Base-by-base conservation (phyloP, 2,797 vertebrate genomes). In the Danio choprae region DNA sequence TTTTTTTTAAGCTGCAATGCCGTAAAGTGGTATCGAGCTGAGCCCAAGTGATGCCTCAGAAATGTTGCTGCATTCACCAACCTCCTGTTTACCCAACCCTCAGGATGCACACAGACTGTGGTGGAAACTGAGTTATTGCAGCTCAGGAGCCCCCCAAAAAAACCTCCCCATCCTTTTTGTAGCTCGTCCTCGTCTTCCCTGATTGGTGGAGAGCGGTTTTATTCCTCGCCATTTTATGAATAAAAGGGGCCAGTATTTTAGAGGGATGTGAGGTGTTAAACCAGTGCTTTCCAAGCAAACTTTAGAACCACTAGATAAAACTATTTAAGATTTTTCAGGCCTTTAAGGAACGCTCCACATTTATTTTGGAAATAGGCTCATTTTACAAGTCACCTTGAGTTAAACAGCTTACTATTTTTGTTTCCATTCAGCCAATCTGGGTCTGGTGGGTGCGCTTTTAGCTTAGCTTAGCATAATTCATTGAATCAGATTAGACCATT, bases 11-110 rank as follows among this genome's bases (percentile, higher is more conserved):
- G 59, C 78, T 63, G 78, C 50, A 72, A 40, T 40, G 51, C 51
- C 43, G 2, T 63, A 63, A 62, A 74, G 85, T 67, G 53, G 51
- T 77, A 20, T 79, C 48, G 43, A 46, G 20, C 77, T 81, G 86
- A 87, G 84, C 84, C 84, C 84, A 77, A 87, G 79, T 84, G 78
- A 74, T 72, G 72, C 53, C 80, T 56, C 88, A 84, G 77, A 68
- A 83, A 46, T 29, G 20, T 64, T 70, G 38, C 68, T 64, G 65
- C 82, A 59, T 63, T 53, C 71, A 58, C 15, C 65, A 80, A 16
- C 56, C 64, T 56, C 51, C 58, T 70, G 16, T 79, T 60, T 29
- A 60, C 44, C 70, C 18, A 40, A n/a, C 40, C 58, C 71, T 64
- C 77, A 80, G 36, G 50, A 40, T 36, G 20, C 77, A 44, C 18